Base-by-base conservation (phyloP, 1,140 invertebrate species). In the Antheraea mylitta region DNA sequence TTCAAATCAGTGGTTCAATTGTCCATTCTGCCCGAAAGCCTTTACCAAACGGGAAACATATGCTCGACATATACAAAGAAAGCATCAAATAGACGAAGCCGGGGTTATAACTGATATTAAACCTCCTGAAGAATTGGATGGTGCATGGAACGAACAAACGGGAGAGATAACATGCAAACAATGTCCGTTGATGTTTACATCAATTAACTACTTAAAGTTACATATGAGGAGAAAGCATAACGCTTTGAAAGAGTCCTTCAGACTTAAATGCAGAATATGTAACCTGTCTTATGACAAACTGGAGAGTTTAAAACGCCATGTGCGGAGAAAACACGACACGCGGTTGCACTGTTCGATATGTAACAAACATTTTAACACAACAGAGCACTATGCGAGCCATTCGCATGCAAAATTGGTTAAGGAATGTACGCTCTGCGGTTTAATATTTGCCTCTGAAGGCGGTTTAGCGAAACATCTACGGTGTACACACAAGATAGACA, bases 201-300 rank as follows among this genome's bases (percentile, higher is more conserved):
- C 86, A 0, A 30, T 90, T 0, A 89, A 81, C 69, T 90, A 77
- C 38, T 69, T 91, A 30, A 89, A 89, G 67, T 37, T 90, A 8
- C 89, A 91, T 58, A 91, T 91, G 89, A 86, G 89, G 70, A 75
- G 89, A 58, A 91, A 89, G 53, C 89, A 91, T 65, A 90, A 91
- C 62, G 88, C 85, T 30, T 74, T 90, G 38, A 82, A 78, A 67
- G 89, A 90, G 22, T 73, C 89, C 66, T 91, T 90, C 58, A 75
- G 85, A 66, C 67, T 90, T 8, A 91, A 90, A 69, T 91, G 89
- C 72, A 82, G 78, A 62, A 81, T 91, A 58, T 91, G 89, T 66
- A 85, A 89, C 72, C 72, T 91, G 61, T 91, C 89, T 0, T 91
- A 91, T 48, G 82, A 89, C 66, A 91, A 87, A 73, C 81, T 89